Conservation (phyloP, 2,113 vertebrate species). For the Puffinus mauretanicus region DNA sequence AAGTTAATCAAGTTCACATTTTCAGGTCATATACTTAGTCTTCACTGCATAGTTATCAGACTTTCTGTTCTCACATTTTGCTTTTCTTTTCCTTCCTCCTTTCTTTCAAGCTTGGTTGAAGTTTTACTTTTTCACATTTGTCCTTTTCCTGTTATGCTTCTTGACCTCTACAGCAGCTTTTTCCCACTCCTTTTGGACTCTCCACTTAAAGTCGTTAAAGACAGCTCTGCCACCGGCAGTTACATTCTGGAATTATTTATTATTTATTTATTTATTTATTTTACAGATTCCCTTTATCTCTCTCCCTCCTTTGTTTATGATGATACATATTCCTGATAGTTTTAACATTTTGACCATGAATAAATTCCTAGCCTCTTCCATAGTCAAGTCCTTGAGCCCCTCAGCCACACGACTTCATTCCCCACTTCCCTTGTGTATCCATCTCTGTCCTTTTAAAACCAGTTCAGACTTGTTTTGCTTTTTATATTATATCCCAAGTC, state of each 20-base stretch:
- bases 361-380: not conserved
- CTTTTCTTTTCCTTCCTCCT: not conserved
- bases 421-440: not conserved
- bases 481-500: not conserved
- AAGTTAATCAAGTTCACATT: not conserved
- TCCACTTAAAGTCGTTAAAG: not conserved
- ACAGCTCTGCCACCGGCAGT: not conserved
- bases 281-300: not conserved
- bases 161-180: not conserved
- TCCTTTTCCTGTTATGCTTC: not conserved
- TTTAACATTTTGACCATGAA: not conserved
- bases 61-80: not conserved
- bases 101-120: not conserved
- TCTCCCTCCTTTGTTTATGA: not conserved
- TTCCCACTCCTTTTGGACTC: not conserved
- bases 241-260: not conserved
- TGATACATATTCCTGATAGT: not conserved
- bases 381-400: accelerated
- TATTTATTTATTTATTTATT: not conserved
- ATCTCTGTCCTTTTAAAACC: not conserved
- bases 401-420: not conserved
- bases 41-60: not conserved
- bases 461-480: not conserved
- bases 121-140: not conserved
- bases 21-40: not conserved